Evolutionary conservation across 2,888 invertebrate species (phyloP).

Genomic region (Sialis fuliginosa): DNA sequence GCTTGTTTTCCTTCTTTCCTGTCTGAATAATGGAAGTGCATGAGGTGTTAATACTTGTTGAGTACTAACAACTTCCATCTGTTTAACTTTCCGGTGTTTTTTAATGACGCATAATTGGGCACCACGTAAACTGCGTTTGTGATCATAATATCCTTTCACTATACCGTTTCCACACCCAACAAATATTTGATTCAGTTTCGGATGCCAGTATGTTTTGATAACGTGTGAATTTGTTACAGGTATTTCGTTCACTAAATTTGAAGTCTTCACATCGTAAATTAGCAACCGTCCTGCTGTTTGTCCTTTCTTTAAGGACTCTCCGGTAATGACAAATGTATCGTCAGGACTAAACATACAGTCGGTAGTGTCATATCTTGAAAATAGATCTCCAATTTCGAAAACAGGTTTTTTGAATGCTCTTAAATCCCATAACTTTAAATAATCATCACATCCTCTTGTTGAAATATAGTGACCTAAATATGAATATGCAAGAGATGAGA

Average conservation of each 20-base stretch:
- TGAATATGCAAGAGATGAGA: slow-evolving; percentile 72
- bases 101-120: slow-evolving; percentile 81
- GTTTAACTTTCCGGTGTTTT: slow-evolving; percentile 56
- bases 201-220: slow-evolving; percentile 87
- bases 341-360: slow-evolving; percentile 84
- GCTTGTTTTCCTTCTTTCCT: slow-evolving; percentile 75
- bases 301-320: slow-evolving; percentile 57
- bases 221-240: slow-evolving; percentile 65
- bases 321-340: slow-evolving; percentile 76
- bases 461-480: slow-evolving; percentile 65
- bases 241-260: slow-evolving; percentile 54
- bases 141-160: slow-evolving; percentile 83
- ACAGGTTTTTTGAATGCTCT: slow-evolving; percentile 65
- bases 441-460: slow-evolving; percentile 79
- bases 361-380: slow-evolving; percentile 69
- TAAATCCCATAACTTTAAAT: slow-evolving; percentile 89
- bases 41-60: slow-evolving; percentile 94
- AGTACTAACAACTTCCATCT: slow-evolving; percentile 72
- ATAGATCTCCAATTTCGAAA: slow-evolving; percentile 47
- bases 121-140: slow-evolving; percentile 69
- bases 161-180: slow-evolving; percentile 82
- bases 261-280: slow-evolving; percentile 65
- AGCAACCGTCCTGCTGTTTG: slow-evolving; percentile 44
- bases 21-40: slow-evolving; percentile 85
- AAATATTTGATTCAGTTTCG: slow-evolving; percentile 92